phyloP scores from a whole-genome alignment of 2,113 vertebrate genomes.

The Oxyruncus cristatus region DNA sequence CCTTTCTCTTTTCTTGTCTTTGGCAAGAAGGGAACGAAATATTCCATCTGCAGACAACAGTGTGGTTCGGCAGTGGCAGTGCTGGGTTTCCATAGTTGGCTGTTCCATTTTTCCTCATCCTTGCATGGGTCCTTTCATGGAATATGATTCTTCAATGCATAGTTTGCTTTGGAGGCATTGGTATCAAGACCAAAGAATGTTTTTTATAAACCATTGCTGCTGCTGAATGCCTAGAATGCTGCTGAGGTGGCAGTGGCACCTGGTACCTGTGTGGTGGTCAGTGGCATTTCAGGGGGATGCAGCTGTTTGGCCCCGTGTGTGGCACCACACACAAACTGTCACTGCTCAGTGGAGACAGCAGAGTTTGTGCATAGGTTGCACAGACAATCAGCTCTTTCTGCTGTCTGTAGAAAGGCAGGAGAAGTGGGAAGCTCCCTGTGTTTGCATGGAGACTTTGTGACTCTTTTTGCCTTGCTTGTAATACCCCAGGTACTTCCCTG shows the following conservation, averaged over 20 bases:
- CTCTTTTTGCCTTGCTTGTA: background rate
- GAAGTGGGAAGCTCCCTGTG: fast-evolving
- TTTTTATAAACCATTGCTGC: fast-evolving
- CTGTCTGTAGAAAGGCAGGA: background rate
- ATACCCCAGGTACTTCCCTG: background rate
- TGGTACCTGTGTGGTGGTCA: fast-evolving
- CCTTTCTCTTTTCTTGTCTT: background rate
- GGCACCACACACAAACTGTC: background rate
- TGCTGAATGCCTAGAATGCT: background rate
- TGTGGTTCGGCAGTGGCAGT: background rate
- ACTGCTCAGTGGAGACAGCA: background rate
- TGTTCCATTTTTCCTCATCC: background rate
- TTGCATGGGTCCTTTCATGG: background rate
- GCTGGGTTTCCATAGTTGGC: background rate
- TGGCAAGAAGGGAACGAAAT: fast-evolving
- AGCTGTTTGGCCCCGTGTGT: background rate
- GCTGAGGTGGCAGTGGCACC: background rate
- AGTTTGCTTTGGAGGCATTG: background rate
- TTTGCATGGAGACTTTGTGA: background rate
- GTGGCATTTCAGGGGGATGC: background rate
- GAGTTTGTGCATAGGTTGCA: background rate
- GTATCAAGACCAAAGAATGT: background rate
- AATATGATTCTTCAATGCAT: background rate
- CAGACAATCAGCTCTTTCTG: background rate
- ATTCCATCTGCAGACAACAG: background rate